A percentile compares a stretch with the other conserved stretches of the same genome.
These are phyloP conservation scores for Amphipoea oculea DNA, from an alignment of 2,888 invertebrate genomes.

Conservation along the genomic window DNA sequence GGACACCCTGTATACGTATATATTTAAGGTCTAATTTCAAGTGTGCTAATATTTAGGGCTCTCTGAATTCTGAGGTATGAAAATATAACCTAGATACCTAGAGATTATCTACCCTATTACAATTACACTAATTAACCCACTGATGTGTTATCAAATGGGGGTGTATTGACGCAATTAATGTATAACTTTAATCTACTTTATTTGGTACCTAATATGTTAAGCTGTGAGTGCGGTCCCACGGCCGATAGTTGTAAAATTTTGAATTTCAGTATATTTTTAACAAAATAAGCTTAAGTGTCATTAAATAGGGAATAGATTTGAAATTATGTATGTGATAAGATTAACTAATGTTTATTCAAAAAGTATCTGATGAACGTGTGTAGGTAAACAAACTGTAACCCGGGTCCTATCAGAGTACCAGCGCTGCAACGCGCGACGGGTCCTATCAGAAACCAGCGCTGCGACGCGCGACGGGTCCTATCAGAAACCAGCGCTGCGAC, in stretches of 20 bases:
- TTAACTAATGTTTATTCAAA: neutral
- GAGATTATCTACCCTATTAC: neutral
- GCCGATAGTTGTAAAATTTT: neutral
- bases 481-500: no score
- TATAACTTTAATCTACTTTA: slow-evolving; percentile 5
- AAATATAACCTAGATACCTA: neutral
- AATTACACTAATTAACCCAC: neutral
- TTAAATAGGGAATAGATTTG: neutral
- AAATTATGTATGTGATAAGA: neutral
- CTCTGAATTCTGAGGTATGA: neutral
- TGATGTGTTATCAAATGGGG: neutral
- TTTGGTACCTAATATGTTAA: neutral
- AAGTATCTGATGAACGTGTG: neutral
- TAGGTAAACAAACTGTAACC: neutral
- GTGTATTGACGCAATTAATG: no score
- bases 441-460: no score
- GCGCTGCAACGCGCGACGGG: no score
- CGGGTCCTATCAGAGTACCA: no score
- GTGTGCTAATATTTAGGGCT: neutral
- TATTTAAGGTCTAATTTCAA: slow-evolving; percentile 20
- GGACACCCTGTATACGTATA: no score
- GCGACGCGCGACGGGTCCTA: no score
- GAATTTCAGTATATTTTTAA: neutral
- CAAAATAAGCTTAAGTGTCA: neutral
- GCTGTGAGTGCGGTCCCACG: neutral